Evolutionary conservation across 2,113 vertebrate species (phyloP).

Genomic region (Tetrax tetrax): DNA sequence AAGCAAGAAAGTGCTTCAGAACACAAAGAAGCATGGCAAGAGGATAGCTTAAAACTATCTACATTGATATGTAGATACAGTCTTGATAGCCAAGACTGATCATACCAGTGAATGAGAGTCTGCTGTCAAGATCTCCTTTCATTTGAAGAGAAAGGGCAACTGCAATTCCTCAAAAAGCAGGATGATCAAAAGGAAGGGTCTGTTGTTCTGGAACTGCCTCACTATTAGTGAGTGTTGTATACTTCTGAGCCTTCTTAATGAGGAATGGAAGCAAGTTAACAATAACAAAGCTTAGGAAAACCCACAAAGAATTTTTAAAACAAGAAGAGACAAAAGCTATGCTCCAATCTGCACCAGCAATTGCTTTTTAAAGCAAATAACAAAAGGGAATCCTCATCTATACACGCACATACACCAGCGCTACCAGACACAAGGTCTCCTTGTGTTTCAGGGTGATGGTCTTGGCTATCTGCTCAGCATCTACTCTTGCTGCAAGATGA

Average conservation of each 20-base stretch:
- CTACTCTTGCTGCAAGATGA: neutral
- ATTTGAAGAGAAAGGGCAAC: neutral
- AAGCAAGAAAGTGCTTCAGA: neutral
- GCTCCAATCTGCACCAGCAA: neutral
- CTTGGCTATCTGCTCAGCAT: neutral
- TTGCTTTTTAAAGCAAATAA: neutral
- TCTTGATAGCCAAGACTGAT: neutral
- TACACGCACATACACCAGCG: neutral
- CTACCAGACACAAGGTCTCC: neutral
- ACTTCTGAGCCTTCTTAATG: neutral
- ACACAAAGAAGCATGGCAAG: neutral
- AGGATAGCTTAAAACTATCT: neutral
- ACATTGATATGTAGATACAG: accelerated
- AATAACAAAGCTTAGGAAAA: neutral
- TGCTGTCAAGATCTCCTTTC: neutral
- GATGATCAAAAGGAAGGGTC: neutral
- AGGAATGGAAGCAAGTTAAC: neutral
- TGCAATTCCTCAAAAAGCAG: neutral
- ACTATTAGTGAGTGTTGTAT: neutral
- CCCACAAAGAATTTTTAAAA: neutral
- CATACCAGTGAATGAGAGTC: neutral
- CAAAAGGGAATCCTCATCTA: neutral
- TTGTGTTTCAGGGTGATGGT: neutral
- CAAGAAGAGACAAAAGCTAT: neutral
- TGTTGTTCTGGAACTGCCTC: neutral